These are phyloP conservation scores for Myotis daubentonii DNA, from an alignment of 2,797 vertebrate genomes.

Conservation along the genomic window DNA sequence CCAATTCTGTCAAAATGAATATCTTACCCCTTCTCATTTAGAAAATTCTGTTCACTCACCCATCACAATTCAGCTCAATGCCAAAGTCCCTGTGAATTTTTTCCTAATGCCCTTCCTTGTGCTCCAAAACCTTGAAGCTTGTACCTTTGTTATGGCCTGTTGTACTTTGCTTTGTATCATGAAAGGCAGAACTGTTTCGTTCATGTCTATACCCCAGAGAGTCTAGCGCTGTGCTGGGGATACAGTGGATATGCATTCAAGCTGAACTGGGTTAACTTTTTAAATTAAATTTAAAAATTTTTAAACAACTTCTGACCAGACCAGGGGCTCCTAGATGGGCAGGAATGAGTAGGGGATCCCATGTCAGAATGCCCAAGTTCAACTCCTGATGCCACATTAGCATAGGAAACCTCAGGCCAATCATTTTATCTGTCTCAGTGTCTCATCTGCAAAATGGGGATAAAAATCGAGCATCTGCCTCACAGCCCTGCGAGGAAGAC, in stretches of 20 bases:
- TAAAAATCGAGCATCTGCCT: neutral
- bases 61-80: constrained; percentile 3
- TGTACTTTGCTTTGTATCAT: neutral
- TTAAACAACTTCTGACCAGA: constrained; percentile 38
- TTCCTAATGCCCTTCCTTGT: neutral
- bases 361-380: neutral
- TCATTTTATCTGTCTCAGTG: neutral
- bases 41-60: neutral
- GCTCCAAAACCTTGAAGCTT: neutral
- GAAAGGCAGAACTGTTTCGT: neutral
- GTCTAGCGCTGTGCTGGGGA: neutral
- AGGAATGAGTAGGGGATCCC: neutral
- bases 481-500: neutral
- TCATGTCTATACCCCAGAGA: neutral
- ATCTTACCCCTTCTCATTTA: neutral
- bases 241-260: neutral
- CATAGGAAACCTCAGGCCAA: neutral
- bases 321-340: neutral
- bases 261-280: neutral
- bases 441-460: neutral
- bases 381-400: neutral
- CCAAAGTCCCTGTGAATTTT: neutral
- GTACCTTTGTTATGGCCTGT: neutral
- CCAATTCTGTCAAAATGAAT: neutral
- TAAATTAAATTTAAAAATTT: neutral